These are phyloP conservation scores for Noctua comes DNA, from an alignment of 2,888 invertebrate species.

Conservation along the genomic window DNA sequence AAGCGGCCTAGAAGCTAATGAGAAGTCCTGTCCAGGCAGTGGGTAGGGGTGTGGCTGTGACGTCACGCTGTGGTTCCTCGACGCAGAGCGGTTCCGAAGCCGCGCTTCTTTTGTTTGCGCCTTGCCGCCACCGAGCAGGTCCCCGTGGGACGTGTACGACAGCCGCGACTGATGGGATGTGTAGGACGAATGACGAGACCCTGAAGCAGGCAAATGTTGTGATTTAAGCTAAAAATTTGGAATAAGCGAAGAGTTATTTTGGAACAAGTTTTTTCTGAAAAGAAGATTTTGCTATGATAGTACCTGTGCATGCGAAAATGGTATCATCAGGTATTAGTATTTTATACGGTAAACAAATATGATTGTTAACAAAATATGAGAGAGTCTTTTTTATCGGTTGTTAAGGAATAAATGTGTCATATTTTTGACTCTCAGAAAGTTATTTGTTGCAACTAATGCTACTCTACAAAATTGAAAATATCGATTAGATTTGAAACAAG, in stretches of 20 bases:
- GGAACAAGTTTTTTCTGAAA: not conserved
- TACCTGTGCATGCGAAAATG: not conserved
- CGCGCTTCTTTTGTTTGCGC: conserved; percentile 96
- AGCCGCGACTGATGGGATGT: conserved; percentile 98
- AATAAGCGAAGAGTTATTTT: not conserved
- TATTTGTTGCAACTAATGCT: not conserved
- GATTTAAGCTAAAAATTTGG: not conserved
- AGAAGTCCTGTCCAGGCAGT: conserved; percentile 89
- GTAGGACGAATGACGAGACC: conserved; percentile 98
- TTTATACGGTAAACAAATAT: not conserved
- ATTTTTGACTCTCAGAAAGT: not conserved
- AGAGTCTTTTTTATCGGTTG: not conserved
- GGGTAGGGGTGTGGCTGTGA: conserved; percentile 90
- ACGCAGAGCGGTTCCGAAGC: conserved; percentile 93
- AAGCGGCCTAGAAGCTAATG: conserved; percentile 92
- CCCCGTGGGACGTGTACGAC: conserved; percentile 98
- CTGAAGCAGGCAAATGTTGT: conserved; percentile 76
- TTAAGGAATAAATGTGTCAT: not conserved
- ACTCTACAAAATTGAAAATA: not conserved
- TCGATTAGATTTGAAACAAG: not conserved
- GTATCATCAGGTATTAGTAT: not conserved
- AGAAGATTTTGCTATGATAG: not conserved
- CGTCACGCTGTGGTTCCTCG: conserved; percentile 92
- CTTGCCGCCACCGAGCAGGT: conserved; percentile 94
- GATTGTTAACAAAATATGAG: not conserved